Base-by-base conservation (phyloP, 2,888 invertebrate species). In the Lamellibrachia satsuma region DNA sequence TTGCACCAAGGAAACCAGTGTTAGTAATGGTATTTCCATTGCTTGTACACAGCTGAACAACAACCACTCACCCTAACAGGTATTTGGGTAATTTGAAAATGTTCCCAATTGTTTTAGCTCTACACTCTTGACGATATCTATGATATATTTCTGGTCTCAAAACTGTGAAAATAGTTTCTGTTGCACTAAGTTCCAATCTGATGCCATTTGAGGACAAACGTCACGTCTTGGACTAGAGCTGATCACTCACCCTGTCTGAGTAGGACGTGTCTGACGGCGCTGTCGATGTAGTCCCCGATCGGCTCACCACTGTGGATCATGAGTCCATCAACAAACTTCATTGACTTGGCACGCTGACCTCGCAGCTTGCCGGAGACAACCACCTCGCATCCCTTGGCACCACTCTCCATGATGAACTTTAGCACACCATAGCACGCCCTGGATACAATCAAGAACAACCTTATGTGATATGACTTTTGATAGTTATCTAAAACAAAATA, bases 241-340 rank as follows among this genome's bases (percentile, higher is more conserved):
- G 75, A 75, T 6, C 60, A 93, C 95, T 93, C 95, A 98, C 99
- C 98, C 97, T 99, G 99, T 96, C 99, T 97, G 93, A 99, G 97
- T 95, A 99, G 97, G 60, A 99, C 99, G 97, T 99, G 99, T 95
- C 99, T 97, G 92, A 99, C 99, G 93, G 99, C 99, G 91, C 98
- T 98, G 97, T 99, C 99, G 92, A 99, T 99, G 95, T 99, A 99
- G 96, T 99, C 99, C 96, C 99, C 99, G 97, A 98, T 98, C 60
- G 99, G 99, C 97, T 99, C 99, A 96, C 99, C 99, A 95, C 99
- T 99, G 97, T 99, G 99, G 96, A 99, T 99, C 99, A 99, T 99
- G 94, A 99, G 97, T 94, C 99, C 99, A 96, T 99, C 99, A 90
- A 99, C 99, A 96, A 99, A 99, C 97, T 99, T 99, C 99, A 99